A percentile compares a stretch with the other conserved stretches of the same genome.
Evolutionary conservation across 1,140 invertebrate genomes (phyloP).

Genomic region (Pollicipes pollicipes): DNA sequence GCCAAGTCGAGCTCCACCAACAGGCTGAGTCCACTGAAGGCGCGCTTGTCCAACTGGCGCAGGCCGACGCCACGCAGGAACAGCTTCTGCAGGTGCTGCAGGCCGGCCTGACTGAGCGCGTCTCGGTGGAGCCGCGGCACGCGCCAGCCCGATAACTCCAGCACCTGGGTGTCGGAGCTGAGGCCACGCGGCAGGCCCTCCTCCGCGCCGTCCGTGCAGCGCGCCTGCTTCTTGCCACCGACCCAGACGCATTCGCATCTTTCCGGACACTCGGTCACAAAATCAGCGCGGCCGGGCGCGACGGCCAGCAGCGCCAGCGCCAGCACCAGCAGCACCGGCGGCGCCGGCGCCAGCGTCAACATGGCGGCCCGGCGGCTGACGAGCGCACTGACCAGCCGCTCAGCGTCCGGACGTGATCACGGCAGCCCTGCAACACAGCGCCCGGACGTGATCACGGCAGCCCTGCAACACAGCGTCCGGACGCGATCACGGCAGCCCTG

Average conservation of each 20-base stretch:
- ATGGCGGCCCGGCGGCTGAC: too few relatives aligned
- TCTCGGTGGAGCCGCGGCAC: slow-evolving; percentile 55
- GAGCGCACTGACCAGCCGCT: too few relatives aligned
- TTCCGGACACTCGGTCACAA: not conserved
- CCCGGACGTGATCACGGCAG: too few relatives aligned
- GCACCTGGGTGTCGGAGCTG: slow-evolving; percentile 64
- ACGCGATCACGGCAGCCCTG: too few relatives aligned
- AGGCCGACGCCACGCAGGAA: slow-evolving; percentile 55
- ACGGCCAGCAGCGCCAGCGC: not conserved
- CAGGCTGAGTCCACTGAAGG: slow-evolving; percentile 68
- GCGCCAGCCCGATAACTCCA: slow-evolving; percentile 60
- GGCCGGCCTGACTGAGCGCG: slow-evolving; percentile 53
- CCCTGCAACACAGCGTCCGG: too few relatives aligned
- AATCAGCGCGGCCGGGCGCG: not conserved
- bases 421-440: too few relatives aligned
- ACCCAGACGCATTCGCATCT: not conserved
- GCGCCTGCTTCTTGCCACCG: not conserved
- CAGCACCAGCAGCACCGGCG: not conserved
- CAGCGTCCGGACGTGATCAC: too few relatives aligned
- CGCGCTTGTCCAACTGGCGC: slow-evolving; percentile 52
- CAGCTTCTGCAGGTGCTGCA: slow-evolving; percentile 65
- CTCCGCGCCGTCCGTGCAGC: not conserved
- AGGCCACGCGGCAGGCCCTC: slow-evolving; percentile 41
- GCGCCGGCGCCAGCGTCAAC: too few relatives aligned
- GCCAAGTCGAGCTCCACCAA: slow-evolving; percentile 68